phyloP scores from a whole-genome alignment of 1,140 invertebrate genomes.

The Zaprionus tsacasi region DNA sequence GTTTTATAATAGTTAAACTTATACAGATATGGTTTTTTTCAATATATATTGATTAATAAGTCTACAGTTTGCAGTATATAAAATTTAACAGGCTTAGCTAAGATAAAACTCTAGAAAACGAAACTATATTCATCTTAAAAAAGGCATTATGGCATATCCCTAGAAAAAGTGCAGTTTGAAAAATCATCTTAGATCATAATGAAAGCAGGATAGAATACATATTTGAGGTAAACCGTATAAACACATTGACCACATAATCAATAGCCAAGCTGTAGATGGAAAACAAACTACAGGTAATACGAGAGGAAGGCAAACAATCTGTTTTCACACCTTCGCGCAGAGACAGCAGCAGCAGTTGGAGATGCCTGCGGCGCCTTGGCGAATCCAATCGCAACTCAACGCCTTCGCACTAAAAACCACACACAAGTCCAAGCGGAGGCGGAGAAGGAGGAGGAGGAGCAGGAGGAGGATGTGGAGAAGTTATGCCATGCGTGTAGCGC shows the following conservation, averaged over 20 bases:
- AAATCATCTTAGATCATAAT: too few relatives aligned
- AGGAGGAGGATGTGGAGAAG: not conserved
- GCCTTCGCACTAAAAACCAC: slow-evolving; percentile 42
- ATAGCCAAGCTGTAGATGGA: not conserved
- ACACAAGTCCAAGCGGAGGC: not conserved
- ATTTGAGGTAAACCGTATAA: not conserved
- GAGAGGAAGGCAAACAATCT: slow-evolving; percentile 4
- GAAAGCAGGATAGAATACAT: not conserved
- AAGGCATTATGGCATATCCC: too few relatives aligned
- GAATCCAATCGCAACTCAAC: slow-evolving; percentile 46
- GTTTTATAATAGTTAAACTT: too few relatives aligned
- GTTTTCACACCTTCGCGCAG: slow-evolving; percentile 58
- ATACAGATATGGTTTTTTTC: too few relatives aligned
- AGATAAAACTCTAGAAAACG: too few relatives aligned
- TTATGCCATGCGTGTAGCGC: slow-evolving; percentile 38
- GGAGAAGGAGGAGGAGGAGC: not conserved
- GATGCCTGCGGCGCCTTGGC: slow-evolving; percentile 63
- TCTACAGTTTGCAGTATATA: too few relatives aligned
- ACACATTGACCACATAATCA: not conserved
- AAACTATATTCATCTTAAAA: too few relatives aligned
- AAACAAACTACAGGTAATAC: not conserved
- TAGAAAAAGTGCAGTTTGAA: too few relatives aligned
- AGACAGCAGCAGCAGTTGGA: slow-evolving; percentile 21
- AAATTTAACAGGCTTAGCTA: too few relatives aligned
- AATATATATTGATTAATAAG: too few relatives aligned